Evolutionary conservation across 2,888 invertebrate genomes (phyloP).

Genomic region (Dorcus parallelipipedus): DNA sequence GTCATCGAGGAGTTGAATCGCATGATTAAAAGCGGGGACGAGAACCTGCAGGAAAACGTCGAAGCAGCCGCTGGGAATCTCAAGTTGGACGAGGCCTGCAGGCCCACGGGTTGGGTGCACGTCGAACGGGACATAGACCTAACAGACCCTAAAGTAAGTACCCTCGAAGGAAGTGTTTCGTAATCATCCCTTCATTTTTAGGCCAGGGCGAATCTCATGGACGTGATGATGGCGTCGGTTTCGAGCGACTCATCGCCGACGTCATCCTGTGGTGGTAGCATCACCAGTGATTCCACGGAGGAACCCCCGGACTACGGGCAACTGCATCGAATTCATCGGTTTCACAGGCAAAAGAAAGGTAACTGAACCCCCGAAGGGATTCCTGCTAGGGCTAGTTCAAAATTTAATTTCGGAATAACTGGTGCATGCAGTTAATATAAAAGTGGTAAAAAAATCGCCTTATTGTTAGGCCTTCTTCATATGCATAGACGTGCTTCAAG

Average conservation of each 20-base stretch:
- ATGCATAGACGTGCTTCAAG: too few species aligned
- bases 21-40: slow-evolving; percentile 59
- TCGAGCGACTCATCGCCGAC: slow-evolving; percentile 69
- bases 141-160: slow-evolving; percentile 71
- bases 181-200: slow-evolving; percentile 36
- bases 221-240: slow-evolving; percentile 63
- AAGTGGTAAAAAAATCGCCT: too few species aligned
- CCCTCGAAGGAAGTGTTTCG: not conserved
- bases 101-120: slow-evolving; percentile 77
- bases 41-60: slow-evolving; percentile 35
- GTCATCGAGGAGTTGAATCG: slow-evolving; percentile 72
- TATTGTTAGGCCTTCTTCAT: too few species aligned
- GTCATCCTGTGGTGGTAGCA: slow-evolving; percentile 64
- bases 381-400: not conserved
- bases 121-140: slow-evolving; percentile 75
- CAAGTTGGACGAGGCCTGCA: slow-evolving; percentile 61
- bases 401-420: not conserved
- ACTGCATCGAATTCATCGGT: slow-evolving; percentile 64
- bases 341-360: slow-evolving; percentile 77
- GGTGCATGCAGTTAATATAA: too few species aligned
- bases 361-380: slow-evolving; percentile 11
- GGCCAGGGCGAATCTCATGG: slow-evolving; percentile 72
- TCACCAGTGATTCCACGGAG: slow-evolving; percentile 58
- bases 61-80: slow-evolving; percentile 22
- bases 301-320: slow-evolving; percentile 66